These are phyloP conservation scores for Acholoe squamosa DNA, from an alignment of 2,888 invertebrate genomes.

Conservation along the genomic window DNA sequence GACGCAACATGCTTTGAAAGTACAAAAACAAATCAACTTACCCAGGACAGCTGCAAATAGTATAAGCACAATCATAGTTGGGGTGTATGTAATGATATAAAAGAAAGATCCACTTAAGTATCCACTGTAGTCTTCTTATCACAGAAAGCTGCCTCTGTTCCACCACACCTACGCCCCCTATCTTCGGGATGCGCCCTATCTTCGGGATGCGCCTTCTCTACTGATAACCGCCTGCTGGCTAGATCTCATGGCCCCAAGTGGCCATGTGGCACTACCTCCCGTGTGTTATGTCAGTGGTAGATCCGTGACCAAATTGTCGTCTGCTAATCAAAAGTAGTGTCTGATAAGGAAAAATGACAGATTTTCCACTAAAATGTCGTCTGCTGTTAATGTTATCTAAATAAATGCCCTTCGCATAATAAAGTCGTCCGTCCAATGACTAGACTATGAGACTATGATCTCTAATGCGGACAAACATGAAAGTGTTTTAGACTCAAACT, in stretches of 20 bases:
- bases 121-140: not conserved
- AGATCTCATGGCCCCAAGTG: not conserved
- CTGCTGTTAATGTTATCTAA: too few species aligned
- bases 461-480: too few species aligned
- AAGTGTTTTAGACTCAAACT: too few species aligned
- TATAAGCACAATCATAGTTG: not conserved
- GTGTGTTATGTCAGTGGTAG: not conserved
- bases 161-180: not conserved
- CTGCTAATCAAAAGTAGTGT: too few species aligned
- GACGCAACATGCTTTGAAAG: too few species aligned
- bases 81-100: not conserved
- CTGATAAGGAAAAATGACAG: too few species aligned
- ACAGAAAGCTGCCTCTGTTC: not conserved
- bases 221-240: not conserved
- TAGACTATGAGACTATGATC: too few species aligned
- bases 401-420: too few species aligned
- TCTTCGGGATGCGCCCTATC: not conserved
- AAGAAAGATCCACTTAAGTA: not conserved
- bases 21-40: conserved; percentile 11
- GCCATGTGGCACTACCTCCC: not conserved
- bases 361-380: too few species aligned
- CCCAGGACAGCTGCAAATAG: not conserved
- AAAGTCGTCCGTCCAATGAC: too few species aligned
- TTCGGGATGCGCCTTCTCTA: not conserved
- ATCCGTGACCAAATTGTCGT: too few species aligned